A percentile compares a stretch with the other conserved stretches of the same genome.
Evolutionary conservation across 2,113 vertebrate species (phyloP).

Genomic region (Trichechus manatus): DNA sequence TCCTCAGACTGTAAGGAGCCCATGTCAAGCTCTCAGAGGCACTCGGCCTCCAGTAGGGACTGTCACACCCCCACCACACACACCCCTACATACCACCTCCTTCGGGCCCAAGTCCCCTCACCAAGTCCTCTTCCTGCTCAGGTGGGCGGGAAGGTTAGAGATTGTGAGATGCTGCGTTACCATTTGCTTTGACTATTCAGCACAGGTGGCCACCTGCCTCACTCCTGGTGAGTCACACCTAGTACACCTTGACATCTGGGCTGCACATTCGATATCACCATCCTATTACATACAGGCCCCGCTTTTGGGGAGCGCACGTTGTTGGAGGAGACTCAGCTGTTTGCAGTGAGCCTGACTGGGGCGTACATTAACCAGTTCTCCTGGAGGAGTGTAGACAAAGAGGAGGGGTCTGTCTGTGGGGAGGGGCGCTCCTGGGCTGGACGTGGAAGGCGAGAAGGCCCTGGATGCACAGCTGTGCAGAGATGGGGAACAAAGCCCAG

Average conservation of each 20-base stretch:
- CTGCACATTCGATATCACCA: not conserved
- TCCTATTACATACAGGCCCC: not conserved
- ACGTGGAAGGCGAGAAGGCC: not conserved
- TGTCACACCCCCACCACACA: not conserved
- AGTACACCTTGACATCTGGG: not conserved
- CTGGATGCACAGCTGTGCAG: not conserved
- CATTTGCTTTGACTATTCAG: not conserved
- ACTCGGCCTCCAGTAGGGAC: not conserved
- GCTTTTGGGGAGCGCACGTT: not conserved
- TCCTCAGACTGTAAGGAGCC: not conserved
- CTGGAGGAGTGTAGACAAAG: too few relatives aligned
- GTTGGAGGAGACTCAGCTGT: fast-evolving
- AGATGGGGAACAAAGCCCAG: not conserved
- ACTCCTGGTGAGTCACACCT: not conserved
- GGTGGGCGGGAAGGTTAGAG: fast-evolving
- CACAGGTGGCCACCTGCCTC: not conserved
- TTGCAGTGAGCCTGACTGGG: fast-evolving
- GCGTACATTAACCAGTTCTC: fast-evolving
- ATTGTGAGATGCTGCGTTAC: fast-evolving
- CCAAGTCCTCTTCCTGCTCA: not conserved
- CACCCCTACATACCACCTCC: not conserved
- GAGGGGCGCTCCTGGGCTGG: not conserved
- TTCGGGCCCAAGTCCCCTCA: fast-evolving
- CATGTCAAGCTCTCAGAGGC: not conserved
- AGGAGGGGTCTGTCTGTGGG: not conserved